Conservation (phyloP, 2,888 invertebrate genomes). For the Erpobdella octoculata region DNA sequence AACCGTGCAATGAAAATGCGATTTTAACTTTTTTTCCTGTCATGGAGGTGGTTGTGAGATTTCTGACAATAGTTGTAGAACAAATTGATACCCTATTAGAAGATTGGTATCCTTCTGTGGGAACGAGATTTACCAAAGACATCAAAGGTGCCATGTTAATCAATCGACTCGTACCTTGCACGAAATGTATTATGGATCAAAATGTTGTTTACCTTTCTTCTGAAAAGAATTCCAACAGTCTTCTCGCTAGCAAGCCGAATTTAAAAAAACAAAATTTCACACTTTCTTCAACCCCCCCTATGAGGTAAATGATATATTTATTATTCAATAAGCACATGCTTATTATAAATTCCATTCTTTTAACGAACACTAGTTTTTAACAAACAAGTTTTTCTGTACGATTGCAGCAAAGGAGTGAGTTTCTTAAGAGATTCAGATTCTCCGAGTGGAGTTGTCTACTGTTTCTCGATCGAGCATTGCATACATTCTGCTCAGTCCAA, state of each 20-base stretch:
- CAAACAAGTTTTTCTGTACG: not conserved
- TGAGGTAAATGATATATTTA: no score
- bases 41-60: conserved; percentile 31
- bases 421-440: conserved; percentile 15
- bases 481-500: conserved; percentile 76
- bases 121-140: conserved; percentile 92
- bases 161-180: conserved; percentile 84
- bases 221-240: no score
- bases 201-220: no score
- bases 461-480: conserved; percentile 77
- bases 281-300: no score
- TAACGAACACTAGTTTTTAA: not conserved
- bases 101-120: conserved; percentile 92
- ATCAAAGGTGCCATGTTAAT: conserved; percentile 78
- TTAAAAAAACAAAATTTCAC: no score
- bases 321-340: no score
- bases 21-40: conserved; percentile 29
- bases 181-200: conserved; percentile 64
- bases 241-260: no score
- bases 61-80: conserved; percentile 62
- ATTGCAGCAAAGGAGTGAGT: not conserved
- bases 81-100: conserved; percentile 90
- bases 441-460: conserved; percentile 32
- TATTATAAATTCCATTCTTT: no score
- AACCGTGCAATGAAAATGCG: conserved; percentile 3